Conservation (phyloP, 2,113 vertebrate genomes). For the Neopipo cinnamomea region DNA sequence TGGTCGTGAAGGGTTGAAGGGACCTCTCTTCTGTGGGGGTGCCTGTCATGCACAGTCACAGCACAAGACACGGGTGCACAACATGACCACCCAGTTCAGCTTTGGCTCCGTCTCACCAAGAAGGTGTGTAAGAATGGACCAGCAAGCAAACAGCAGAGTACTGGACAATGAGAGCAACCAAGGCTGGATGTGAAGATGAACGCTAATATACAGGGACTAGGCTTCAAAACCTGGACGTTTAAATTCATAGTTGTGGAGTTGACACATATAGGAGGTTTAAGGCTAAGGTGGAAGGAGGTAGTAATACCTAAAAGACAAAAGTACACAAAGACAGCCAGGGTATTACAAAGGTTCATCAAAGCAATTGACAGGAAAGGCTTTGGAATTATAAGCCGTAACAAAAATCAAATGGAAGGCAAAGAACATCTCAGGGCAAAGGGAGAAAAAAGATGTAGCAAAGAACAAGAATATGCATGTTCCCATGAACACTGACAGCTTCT, state of each 20-base stretch:
- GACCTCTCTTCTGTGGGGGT: neutral
- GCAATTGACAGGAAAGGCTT: neutral
- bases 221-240: neutral
- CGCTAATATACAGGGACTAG: accelerated
- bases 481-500: neutral
- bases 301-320: neutral
- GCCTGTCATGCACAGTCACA: neutral
- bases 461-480: neutral
- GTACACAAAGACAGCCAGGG: neutral
- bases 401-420: neutral
- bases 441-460: neutral
- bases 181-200: neutral
- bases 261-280: neutral
- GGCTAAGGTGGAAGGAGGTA: neutral
- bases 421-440: neutral
- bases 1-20: neutral
- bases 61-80: neutral
- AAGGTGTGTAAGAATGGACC: neutral
- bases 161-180: neutral
- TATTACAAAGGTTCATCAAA: neutral
- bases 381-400: neutral
- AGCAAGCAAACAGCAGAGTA: neutral
- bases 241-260: neutral
- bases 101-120: neutral
- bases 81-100: accelerated